Evolutionary conservation across 2,888 invertebrate species (phyloP).

Genomic region (Cantharis flavilabris): DNA sequence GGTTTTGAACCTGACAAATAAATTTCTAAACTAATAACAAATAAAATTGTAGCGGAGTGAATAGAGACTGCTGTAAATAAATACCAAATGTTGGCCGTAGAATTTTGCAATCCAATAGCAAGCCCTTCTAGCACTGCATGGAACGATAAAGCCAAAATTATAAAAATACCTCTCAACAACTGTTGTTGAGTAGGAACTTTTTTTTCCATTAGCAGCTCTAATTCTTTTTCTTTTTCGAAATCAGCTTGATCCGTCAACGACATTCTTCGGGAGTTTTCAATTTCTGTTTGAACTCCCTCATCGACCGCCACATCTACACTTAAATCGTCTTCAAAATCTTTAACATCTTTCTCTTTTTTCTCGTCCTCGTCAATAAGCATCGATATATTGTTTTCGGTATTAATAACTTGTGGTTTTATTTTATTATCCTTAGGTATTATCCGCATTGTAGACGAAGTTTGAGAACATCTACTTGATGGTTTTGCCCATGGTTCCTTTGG

Average conservation of each 20-base stretch:
- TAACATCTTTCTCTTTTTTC: slow-evolving; percentile 7
- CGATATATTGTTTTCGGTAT: not conserved
- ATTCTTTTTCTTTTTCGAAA: slow-evolving; percentile 20
- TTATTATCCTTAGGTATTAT: slow-evolving; percentile 24
- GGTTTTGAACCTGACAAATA: slow-evolving; percentile 50
- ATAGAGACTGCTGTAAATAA: slow-evolving; percentile 71
- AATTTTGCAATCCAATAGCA: slow-evolving; percentile 77
- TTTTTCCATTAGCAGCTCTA: slow-evolving; percentile 40
- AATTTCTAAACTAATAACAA: slow-evolving; percentile 79
- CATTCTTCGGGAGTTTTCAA: slow-evolving; percentile 31
- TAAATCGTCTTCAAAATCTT: slow-evolving; percentile 3
- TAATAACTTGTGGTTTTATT: slow-evolving; percentile 14
- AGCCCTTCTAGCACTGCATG: slow-evolving; percentile 81
- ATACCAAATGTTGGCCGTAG: slow-evolving; percentile 64
- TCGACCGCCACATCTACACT: not conserved
- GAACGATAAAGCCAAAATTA: slow-evolving; percentile 70
- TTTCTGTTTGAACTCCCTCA: slow-evolving; percentile 36
- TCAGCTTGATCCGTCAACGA: slow-evolving; percentile 2
- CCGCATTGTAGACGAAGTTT: slow-evolving; percentile 1
- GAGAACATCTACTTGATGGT: not conserved
- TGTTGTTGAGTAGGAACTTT: slow-evolving; percentile 47
- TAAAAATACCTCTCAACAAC: slow-evolving; percentile 53
- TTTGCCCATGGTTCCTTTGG: slow-evolving; percentile 35
- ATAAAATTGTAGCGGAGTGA: slow-evolving; percentile 81
- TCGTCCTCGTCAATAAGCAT: slow-evolving; percentile 17